Evolutionary conservation across 2,797 vertebrate genomes (phyloP).

Genomic region (Hozukius guyotensis): DNA sequence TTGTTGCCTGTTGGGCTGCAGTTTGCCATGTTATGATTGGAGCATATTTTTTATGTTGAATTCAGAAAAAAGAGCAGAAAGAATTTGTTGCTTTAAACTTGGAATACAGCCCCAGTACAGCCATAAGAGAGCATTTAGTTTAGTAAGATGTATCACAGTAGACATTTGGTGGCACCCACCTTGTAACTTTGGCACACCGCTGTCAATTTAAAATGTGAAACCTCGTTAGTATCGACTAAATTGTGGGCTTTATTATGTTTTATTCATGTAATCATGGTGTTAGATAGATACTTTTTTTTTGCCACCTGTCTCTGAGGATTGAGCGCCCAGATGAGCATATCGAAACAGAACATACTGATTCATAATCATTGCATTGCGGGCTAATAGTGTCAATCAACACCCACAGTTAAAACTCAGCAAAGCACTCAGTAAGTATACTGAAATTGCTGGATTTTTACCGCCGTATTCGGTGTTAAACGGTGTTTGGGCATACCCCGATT

Average conservation of each 20-base stretch:
- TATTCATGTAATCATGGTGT: background rate
- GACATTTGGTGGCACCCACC: background rate
- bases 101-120: background rate
- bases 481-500: no score
- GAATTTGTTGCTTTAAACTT: background rate
- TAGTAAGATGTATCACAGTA: background rate
- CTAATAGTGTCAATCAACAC: background rate
- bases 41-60: background rate
- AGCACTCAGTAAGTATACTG: background rate
- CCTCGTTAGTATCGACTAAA: background rate
- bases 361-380: background rate
- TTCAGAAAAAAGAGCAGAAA: background rate
- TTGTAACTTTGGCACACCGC: background rate
- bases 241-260: background rate
- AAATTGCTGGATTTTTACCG: background rate
- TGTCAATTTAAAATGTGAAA: background rate
- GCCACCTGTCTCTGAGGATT: background rate
- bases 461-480: no score
- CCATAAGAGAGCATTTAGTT: background rate
- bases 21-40: no score
- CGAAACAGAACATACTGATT: background rate
- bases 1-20: no score
- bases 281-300: background rate
- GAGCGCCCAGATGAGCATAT: background rate
- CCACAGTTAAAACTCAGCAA: background rate